Evolutionary conservation across 2,797 vertebrate genomes (phyloP).

Genomic region (Phalloptychus januarius): DNA sequence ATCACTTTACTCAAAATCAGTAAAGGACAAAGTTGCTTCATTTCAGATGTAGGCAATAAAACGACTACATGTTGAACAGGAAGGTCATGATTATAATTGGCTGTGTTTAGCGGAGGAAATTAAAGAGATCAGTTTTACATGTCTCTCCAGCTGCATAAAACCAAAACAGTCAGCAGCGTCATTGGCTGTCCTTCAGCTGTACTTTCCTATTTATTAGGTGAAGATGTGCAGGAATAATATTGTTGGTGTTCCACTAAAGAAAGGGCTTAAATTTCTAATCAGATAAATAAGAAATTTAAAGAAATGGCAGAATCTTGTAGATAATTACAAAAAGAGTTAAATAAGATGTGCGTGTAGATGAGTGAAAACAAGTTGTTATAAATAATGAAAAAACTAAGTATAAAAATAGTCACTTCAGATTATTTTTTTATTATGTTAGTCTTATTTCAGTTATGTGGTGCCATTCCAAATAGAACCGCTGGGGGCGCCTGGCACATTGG

Average conservation of each 20-base stretch:
- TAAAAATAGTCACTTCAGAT: too few species aligned
- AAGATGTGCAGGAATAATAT: background rate
- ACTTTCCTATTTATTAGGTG: background rate
- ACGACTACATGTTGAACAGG: background rate
- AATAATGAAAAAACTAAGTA: too few species aligned
- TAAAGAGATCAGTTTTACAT: background rate
- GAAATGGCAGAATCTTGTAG: background rate
- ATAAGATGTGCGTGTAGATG: background rate
- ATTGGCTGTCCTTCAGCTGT: background rate
- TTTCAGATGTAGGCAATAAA: background rate
- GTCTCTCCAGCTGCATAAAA: background rate
- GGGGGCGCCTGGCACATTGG: too few species aligned
- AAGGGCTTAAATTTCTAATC: background rate
- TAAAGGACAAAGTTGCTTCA: background rate
- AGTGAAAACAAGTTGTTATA: background rate
- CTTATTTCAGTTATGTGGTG: too few species aligned
- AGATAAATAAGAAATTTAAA: background rate
- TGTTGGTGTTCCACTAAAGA: background rate
- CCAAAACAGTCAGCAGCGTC: background rate
- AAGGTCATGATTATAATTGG: background rate
- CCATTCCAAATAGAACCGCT: too few species aligned
- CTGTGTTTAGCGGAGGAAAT: background rate
- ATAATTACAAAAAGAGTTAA: background rate
- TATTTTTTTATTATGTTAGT: too few species aligned
- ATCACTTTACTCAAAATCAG: conserved; percentile 10